These are phyloP conservation scores for Rhinolophus sinicus DNA, from an alignment of 2,113 vertebrate genomes.

Conservation along the genomic window DNA sequence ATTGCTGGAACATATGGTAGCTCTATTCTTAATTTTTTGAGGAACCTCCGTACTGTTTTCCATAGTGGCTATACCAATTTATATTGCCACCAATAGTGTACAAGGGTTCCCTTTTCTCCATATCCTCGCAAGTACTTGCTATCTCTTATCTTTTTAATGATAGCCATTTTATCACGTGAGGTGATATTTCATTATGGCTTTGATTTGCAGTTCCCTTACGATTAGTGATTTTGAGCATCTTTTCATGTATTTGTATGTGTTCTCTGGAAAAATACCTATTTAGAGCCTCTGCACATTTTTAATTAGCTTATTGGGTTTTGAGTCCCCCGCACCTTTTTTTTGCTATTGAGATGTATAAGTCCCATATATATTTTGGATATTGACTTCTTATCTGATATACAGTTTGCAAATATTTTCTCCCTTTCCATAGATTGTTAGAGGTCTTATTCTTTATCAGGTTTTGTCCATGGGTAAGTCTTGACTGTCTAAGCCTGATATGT, in stretches of 20 bases:
- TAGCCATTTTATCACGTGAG: background rate
- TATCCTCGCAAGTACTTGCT: background rate
- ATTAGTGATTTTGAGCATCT: background rate
- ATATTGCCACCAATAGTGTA: background rate
- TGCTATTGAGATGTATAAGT: background rate
- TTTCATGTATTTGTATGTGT: background rate
- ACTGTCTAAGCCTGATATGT: background rate
- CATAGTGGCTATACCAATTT: background rate
- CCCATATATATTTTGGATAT: background rate
- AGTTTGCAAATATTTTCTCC: background rate
- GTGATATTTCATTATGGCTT: background rate
- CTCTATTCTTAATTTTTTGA: background rate
- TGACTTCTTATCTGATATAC: background rate
- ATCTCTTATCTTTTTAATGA: background rate
- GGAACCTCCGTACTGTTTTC: background rate
- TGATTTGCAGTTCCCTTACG: background rate
- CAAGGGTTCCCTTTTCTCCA: background rate
- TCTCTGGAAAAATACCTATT: background rate
- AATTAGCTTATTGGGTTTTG: background rate
- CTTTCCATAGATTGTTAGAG: background rate
- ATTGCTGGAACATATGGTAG: background rate
- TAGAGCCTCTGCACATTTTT: background rate
- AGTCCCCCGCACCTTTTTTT: background rate
- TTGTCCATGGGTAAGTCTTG: background rate
- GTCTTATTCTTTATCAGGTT: background rate